Percentiles rank a stretch among this genome's conserved stretches.
These are phyloP conservation scores for Sparus aurata DNA, from an alignment of 2,797 vertebrate genomes.

Conservation along the genomic window DNA sequence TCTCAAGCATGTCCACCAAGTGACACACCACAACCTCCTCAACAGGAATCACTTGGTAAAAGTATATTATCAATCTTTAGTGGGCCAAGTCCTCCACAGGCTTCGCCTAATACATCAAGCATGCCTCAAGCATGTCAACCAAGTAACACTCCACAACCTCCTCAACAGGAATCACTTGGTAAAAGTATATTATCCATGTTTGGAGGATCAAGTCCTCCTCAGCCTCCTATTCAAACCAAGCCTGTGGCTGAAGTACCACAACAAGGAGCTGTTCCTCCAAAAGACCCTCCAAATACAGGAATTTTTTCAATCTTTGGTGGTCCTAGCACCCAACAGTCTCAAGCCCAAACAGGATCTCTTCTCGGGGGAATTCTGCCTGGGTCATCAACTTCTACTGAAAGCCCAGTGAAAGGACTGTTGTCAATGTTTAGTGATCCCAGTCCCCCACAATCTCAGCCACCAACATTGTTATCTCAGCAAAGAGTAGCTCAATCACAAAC, in stretches of 20 bases:
- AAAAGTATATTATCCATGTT: constrained; percentile 90
- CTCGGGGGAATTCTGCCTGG: constrained; percentile 80
- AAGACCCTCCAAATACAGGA: constrained; percentile 77
- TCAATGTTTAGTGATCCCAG: constrained; percentile 76
- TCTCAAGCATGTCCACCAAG: constrained; percentile 53
- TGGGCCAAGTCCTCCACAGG: constrained; percentile 65
- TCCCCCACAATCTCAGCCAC: constrained; percentile 60
- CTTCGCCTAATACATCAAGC: constrained; percentile 49
- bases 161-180: constrained; percentile 76
- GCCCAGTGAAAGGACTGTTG: constrained; percentile 78
- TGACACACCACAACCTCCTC: constrained; percentile 62
- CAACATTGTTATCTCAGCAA: constrained; percentile 53
- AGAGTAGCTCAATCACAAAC: constrained; percentile 49
- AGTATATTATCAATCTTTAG: constrained; percentile 78
- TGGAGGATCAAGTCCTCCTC: constrained; percentile 70
- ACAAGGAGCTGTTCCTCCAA: constrained; percentile 68
- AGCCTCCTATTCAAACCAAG: constrained; percentile 60
- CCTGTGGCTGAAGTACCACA: constrained; percentile 53
- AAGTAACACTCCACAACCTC: constrained; percentile 59
- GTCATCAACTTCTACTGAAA: constrained; percentile 75
- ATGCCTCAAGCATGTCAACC: constrained; percentile 49
- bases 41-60: constrained; percentile 76
- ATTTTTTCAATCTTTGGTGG: constrained; percentile 82
- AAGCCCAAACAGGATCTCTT: constrained; percentile 74
- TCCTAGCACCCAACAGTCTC: constrained; percentile 68